Conservation (phyloP, 2,113 vertebrate species). For the Ibidorhyncha struthersii region DNA sequence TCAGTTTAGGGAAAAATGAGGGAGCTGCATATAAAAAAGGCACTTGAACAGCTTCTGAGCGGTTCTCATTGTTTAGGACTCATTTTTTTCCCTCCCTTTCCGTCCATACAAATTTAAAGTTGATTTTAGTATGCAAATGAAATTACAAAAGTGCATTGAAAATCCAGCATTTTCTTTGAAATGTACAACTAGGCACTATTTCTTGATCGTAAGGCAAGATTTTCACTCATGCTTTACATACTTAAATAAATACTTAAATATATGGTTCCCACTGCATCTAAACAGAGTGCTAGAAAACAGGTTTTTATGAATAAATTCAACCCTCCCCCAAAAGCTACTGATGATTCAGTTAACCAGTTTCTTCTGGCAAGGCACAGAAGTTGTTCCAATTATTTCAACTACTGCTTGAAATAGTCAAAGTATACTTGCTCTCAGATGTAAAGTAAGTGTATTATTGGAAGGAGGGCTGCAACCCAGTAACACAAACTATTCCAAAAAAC, state of each 20-base stretch:
- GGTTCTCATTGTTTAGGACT: neutral
- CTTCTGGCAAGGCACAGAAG: neutral
- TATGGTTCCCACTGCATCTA: neutral
- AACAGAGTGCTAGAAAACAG: neutral
- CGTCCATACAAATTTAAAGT: neutral
- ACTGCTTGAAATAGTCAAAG: neutral
- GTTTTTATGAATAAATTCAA: neutral
- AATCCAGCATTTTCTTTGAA: slow-evolving; percentile 18
- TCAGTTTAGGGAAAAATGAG: slow-evolving; percentile 26
- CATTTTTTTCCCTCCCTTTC: neutral
- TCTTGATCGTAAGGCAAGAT: neutral
- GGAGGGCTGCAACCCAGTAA: neutral
- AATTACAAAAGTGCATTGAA: neutral
- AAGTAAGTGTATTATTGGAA: neutral
- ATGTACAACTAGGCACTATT: neutral
- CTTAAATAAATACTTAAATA: neutral
- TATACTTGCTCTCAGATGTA: neutral
- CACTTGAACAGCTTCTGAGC: neutral
- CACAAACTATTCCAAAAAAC: neutral
- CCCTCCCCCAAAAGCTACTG: neutral
- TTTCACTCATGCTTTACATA: neutral
- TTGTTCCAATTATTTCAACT: neutral
- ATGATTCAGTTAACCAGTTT: neutral
- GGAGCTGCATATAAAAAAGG: neutral
- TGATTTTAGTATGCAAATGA: slow-evolving; percentile 30